Evolutionary conservation across 2,888 invertebrate genomes (phyloP).

Genomic region (Lottia gigantea): DNA sequence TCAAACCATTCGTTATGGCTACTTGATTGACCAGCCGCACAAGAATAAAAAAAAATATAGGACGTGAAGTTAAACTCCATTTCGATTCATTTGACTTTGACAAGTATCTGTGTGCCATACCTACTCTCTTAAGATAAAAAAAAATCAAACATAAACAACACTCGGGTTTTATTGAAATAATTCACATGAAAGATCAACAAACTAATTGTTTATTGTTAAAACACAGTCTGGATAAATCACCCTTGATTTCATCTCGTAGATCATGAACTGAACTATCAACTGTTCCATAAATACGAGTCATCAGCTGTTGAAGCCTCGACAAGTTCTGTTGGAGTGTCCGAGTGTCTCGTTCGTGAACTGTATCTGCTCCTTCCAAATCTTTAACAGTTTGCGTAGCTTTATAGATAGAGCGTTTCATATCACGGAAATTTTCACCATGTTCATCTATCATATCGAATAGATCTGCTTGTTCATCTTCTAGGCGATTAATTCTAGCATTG

Average conservation of each 20-base stretch:
- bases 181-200: too few relatives aligned
- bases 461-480: background rate
- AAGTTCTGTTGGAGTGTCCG: background rate
- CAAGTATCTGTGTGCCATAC: too few relatives aligned
- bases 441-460: background rate
- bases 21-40: too few relatives aligned
- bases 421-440: background rate
- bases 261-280: background rate
- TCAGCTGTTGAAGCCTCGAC: background rate
- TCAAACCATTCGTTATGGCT: too few relatives aligned
- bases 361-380: background rate
- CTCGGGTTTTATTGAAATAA: too few relatives aligned
- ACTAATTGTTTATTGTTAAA: background rate
- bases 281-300: background rate
- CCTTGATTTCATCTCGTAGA: background rate
- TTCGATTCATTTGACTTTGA: too few relatives aligned
- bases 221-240: background rate
- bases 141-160: too few relatives aligned
- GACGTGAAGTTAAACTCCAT: too few relatives aligned
- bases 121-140: too few relatives aligned
- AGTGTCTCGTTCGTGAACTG: background rate
- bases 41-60: too few relatives aligned
- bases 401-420: background rate
- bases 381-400: background rate
- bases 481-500: background rate